These are phyloP conservation scores for Limnothrissa miodon DNA, from an alignment of 2,113 vertebrate genomes.

Conservation along the genomic window DNA sequence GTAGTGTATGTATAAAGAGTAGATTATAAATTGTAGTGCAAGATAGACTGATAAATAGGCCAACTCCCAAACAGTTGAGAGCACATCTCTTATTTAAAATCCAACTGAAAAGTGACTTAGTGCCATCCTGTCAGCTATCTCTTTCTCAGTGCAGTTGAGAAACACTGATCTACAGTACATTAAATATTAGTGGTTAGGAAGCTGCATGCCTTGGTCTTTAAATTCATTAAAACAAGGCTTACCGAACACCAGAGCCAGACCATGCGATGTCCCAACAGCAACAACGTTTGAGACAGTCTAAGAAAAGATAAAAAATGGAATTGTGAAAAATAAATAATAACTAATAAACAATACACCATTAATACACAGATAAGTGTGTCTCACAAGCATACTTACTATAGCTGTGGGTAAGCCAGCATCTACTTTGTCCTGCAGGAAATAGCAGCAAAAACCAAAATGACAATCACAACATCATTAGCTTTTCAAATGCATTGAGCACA, in stretches of 20 bases:
- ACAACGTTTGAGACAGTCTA: slow-evolving; percentile 92
- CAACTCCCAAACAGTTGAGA: too few species aligned
- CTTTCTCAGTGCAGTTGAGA: too few species aligned
- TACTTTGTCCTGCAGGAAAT: slow-evolving; percentile 86
- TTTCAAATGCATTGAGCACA: neutral
- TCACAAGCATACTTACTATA: slow-evolving; percentile 80
- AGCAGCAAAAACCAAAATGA: slow-evolving; percentile 28
- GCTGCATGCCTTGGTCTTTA: neutral
- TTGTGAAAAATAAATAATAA: neutral
- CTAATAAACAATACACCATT: neutral
- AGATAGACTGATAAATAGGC: too few species aligned
- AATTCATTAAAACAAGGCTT: slow-evolving; percentile 54
- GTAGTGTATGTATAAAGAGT: too few species aligned
- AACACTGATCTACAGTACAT: too few species aligned
- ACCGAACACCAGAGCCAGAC: slow-evolving; percentile 94
- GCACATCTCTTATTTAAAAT: too few species aligned
- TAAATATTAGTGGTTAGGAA: neutral
- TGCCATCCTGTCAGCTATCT: too few species aligned
- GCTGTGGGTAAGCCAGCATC: slow-evolving; percentile 96
- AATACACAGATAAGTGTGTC: neutral
- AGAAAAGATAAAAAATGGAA: slow-evolving; percentile 32
- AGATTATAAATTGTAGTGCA: too few species aligned
- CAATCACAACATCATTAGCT: neutral
- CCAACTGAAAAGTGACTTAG: too few species aligned
- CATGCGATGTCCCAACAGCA: slow-evolving; percentile 96